Evolutionary conservation across 2,797 vertebrate genomes (phyloP).

Genomic region (Ceryle rudis): DNA sequence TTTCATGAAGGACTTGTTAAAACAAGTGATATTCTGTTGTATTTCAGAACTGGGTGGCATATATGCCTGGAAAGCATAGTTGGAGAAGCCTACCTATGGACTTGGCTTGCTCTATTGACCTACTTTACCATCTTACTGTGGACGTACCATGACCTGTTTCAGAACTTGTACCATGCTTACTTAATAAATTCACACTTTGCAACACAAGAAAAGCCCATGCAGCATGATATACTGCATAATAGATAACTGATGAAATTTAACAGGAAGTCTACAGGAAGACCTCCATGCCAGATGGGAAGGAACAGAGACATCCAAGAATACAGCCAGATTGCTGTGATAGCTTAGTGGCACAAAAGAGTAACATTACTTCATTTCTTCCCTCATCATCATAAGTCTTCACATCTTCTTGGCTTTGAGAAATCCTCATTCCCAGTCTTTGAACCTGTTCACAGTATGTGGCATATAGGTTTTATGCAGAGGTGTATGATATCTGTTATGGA

Average conservation of each 20-base stretch:
- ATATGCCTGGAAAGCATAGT: neutral
- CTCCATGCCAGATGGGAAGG: neutral
- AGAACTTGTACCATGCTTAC: neutral
- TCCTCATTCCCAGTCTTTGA: neutral
- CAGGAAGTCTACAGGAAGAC: neutral
- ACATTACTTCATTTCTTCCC: neutral
- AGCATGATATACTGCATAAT: neutral
- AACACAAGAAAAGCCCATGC: neutral
- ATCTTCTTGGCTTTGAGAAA: neutral
- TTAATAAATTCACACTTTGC: neutral
- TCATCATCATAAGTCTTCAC: neutral
- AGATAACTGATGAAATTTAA: neutral
- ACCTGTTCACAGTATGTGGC: neutral
- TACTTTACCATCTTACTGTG: neutral
- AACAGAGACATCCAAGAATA: neutral
- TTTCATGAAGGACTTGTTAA: neutral
- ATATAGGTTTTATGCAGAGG: neutral
- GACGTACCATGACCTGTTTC: neutral
- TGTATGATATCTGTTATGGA: neutral
- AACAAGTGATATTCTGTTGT: neutral
- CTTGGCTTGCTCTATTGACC: neutral
- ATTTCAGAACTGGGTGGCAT: neutral
- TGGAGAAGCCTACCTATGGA: neutral
- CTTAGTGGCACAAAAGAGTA: neutral
- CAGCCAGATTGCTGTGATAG: neutral